Conservation (phyloP, 2,113 vertebrate genomes). For the Odontesthes bonariensis region DNA sequence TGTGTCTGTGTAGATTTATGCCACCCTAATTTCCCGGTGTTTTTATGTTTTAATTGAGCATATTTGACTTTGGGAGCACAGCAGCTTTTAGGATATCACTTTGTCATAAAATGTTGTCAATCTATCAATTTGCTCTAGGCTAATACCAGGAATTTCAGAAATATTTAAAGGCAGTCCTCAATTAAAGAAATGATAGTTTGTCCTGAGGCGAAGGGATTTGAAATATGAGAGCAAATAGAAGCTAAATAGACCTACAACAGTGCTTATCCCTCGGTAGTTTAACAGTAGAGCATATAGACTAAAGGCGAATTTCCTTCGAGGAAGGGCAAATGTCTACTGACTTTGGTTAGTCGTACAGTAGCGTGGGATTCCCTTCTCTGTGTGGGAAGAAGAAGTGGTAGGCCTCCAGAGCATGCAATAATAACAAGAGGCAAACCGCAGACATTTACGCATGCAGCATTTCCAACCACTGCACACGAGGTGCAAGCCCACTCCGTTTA, state of each 20-base stretch:
- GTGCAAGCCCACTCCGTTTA: not conserved
- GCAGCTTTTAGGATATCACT: too few relatives aligned
- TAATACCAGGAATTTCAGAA: slow-evolving; percentile 22
- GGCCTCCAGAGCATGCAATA: slow-evolving; percentile 50
- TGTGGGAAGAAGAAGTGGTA: slow-evolving; percentile 41
- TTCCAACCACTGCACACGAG: slow-evolving; percentile 31
- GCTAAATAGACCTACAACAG: slow-evolving; percentile 6
- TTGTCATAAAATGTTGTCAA: slow-evolving; percentile 11
- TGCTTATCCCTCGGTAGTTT: slow-evolving; percentile 17
- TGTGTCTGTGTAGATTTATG: too few relatives aligned
- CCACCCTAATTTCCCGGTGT: too few relatives aligned
- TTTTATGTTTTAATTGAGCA: too few relatives aligned
- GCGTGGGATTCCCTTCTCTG: slow-evolving; percentile 41
- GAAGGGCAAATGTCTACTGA: not conserved
- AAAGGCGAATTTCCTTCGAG: slow-evolving; percentile 12
- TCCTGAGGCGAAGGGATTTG: slow-evolving; percentile 24
- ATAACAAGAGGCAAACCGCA: slow-evolving; percentile 69
- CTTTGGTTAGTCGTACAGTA: slow-evolving; percentile 4
- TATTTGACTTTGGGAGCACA: too few relatives aligned
- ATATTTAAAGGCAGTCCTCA: slow-evolving; percentile 8
- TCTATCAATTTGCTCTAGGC: not conserved
- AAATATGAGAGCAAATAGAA: slow-evolving; percentile 13
- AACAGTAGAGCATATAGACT: slow-evolving; percentile 12
- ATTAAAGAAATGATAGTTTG: slow-evolving; percentile 27
- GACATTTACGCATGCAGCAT: slow-evolving; percentile 55